These are phyloP conservation scores for Lucinisca nassula DNA, from an alignment of 2,888 invertebrate genomes.

Conservation along the genomic window DNA sequence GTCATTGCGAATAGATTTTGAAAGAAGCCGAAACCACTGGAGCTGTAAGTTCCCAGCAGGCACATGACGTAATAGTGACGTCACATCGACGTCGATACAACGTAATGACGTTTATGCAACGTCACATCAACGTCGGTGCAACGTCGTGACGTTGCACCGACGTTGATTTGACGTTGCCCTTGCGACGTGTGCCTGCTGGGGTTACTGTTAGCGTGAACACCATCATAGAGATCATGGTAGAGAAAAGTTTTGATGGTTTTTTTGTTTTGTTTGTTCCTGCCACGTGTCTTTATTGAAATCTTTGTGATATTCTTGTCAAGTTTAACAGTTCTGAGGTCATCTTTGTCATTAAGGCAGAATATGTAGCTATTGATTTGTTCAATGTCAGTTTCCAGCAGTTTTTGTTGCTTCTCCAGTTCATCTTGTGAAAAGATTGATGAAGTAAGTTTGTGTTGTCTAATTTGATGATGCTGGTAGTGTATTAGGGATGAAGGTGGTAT, in stretches of 20 bases:
- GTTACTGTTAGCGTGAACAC: background rate
- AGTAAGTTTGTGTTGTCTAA: background rate
- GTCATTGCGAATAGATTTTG: background rate
- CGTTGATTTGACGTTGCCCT: no score
- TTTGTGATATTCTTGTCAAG: background rate
- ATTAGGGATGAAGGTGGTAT: background rate
- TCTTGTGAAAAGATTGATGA: background rate
- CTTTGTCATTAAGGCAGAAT: background rate
- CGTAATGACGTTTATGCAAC: no score
- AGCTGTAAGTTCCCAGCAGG: no score
- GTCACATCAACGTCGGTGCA: no score
- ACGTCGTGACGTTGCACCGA: no score
- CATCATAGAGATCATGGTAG: background rate
- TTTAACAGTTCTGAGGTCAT: background rate
- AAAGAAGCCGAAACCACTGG: background rate
- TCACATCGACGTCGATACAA: no score
- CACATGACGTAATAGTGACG: no score
- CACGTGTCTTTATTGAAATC: background rate
- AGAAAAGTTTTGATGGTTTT: background rate
- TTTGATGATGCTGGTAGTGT: background rate
- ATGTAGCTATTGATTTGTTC: background rate
- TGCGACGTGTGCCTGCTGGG: no score
- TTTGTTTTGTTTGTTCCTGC: background rate
- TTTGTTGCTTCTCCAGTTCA: background rate
- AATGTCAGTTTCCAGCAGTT: background rate